Base-by-base conservation (phyloP, 2,888 invertebrate genomes). In the Amblyteles armatorius region DNA sequence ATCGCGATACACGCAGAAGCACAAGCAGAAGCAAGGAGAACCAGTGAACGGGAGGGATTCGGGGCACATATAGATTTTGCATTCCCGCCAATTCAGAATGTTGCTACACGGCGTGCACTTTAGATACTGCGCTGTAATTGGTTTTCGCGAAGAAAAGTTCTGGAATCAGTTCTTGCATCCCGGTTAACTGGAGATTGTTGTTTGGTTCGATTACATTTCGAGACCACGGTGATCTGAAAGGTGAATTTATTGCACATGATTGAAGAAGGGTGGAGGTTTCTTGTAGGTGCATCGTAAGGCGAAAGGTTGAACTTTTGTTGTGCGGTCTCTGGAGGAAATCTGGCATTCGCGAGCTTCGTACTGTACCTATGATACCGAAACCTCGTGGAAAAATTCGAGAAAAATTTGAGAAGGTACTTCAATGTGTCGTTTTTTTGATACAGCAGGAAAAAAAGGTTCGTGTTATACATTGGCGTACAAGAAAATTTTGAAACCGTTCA, bases 1-100 rank as follows among this genome's bases (percentile, higher is more conserved):
- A 79, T 79, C 69, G 69, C 44, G 33, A 79, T 69, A 79, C 79
- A 79, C 71, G 71, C 71, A 79, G 79, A 68, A 48, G 69, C 71
- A 69, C 69, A 71, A 69, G 79, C 71, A 60, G 60, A 50, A 77
- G 55, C 52, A 36, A 36, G 65, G 68, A 40, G 57, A 68, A 78
- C 68, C 52, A 13, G 50, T 50, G 33, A 72, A 72, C 68, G 60
- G 33, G 29, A 69, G 44, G 26, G 44, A 69, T 52, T 16, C 16
- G 44, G 16, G 44, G n/a, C 36, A 22, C 29, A 57, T 57, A 40
- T n/a, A 50, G 57, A 29, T 79, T 19, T n/a, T 48, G 78, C 29
- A 26, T 78, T 48, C 69, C 29, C 69, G 19, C 69, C 65, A 36
- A 36, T 48, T 65, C 65, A 48, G 48, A 33, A 57, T 19, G 55